Evolutionary conservation across 1,140 invertebrate genomes (phyloP).

Genomic region (Ectropis grisescens): DNA sequence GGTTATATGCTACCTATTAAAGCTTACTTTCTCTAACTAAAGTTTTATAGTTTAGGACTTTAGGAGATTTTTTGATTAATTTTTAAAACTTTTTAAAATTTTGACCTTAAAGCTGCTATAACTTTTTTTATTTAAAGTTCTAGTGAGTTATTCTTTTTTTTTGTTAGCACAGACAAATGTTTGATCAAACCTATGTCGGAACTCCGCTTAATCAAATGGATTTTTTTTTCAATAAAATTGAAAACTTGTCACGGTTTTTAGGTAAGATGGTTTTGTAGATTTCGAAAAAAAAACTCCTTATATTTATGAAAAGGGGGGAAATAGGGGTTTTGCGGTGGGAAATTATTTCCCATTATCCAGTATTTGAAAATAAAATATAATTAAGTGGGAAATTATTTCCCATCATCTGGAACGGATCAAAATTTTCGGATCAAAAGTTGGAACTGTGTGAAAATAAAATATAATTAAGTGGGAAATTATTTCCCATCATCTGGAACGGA

Average conservation of each 20-base stretch:
- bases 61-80: too few species aligned
- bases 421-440: constrained; percentile 9
- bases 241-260: constrained; percentile 6
- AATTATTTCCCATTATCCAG: constrained; percentile 29
- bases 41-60: too few species aligned
- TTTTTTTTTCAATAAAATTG: constrained; percentile 9
- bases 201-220: constrained; percentile 1
- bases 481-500: constrained; percentile 11
- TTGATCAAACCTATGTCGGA: too few species aligned
- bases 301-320: constrained; percentile 21
- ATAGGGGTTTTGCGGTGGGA: constrained; percentile 26
- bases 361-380: constrained; percentile 12
- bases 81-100: too few species aligned
- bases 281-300: constrained; percentile 10
- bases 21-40: too few species aligned
- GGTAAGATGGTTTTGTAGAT: constrained; percentile 10
- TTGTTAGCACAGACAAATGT: too few species aligned
- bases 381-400: constrained; percentile 20
- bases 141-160: too few species aligned
- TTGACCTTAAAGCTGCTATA: too few species aligned
- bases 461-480: constrained; percentile 17
- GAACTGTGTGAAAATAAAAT: constrained; percentile 14
- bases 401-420: constrained; percentile 8
- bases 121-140: too few species aligned
- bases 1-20: too few species aligned